A percentile compares a stretch with the other conserved stretches of the same genome.
phyloP scores from a whole-genome alignment of 2,888 invertebrate species.

The Lasius platythorax region DNA sequence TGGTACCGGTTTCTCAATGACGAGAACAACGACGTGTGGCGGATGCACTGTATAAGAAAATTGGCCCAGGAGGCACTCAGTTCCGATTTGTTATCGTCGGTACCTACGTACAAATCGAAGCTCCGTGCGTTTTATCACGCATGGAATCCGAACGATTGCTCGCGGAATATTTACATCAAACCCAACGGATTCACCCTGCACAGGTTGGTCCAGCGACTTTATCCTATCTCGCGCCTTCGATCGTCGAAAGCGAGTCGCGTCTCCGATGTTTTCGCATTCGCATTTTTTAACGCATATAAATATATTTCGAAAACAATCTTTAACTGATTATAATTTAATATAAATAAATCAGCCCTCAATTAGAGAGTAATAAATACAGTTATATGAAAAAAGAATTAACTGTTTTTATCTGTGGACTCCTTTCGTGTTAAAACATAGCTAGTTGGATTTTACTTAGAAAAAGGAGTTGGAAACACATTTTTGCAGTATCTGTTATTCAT shows the following conservation, averaged over 20 bases:
- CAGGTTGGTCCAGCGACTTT: conserved; percentile 87
- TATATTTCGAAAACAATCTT: neutral
- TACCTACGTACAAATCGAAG: conserved; percentile 97
- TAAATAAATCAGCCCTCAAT: neutral
- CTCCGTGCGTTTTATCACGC: conserved; percentile 97
- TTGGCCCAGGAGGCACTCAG: conserved; percentile 95
- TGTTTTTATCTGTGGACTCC: neutral
- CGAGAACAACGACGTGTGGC: conserved; percentile 98
- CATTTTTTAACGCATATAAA: neutral
- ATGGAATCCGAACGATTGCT: conserved; percentile 99
- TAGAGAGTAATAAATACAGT: neutral
- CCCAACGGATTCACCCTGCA: conserved; percentile 99
- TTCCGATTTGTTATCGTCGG: conserved; percentile 95
- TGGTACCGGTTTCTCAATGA: conserved; percentile 96
- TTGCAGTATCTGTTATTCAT: neutral
- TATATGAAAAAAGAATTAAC: neutral
- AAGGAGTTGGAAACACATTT: neutral
- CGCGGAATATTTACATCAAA: conserved; percentile 98
- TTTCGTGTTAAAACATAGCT: neutral
- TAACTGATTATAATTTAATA: neutral
- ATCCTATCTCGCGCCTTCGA: neutral
- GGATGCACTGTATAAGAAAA: conserved; percentile 94
- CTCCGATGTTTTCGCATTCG: neutral
- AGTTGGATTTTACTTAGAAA: neutral
- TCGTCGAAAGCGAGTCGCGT: neutral